Percentiles rank a stretch among this genome's conserved stretches.
Evolutionary conservation across 1,140 invertebrate species (phyloP).

Genomic region (Tetramorium alpestre): DNA sequence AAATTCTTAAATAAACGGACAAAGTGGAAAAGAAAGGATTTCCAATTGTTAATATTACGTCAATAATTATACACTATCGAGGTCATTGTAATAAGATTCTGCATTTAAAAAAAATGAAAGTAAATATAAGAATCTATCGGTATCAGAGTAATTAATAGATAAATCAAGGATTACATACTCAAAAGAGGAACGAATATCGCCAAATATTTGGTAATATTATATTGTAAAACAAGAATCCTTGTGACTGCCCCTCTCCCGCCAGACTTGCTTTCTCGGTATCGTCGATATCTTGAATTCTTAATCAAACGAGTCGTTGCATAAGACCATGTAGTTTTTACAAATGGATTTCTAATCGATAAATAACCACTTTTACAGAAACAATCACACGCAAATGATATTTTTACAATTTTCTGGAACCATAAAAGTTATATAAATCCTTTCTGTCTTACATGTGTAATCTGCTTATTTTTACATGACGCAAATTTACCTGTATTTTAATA

Average conservation of each 20-base stretch:
- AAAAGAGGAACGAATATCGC: slow-evolving; percentile 27
- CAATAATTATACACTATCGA: slow-evolving; percentile 52
- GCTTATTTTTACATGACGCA: not conserved
- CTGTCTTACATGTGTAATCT: not conserved
- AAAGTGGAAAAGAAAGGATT: slow-evolving; percentile 44
- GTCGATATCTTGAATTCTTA: slow-evolving; percentile 48
- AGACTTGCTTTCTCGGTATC: slow-evolving; percentile 12
- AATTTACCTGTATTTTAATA: slow-evolving; percentile 10
- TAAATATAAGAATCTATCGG: slow-evolving; percentile 58
- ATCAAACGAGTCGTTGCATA: slow-evolving; percentile 9
- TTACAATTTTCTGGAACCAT: slow-evolving; percentile 27
- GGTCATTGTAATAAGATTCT: slow-evolving; percentile 57
- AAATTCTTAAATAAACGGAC: slow-evolving; percentile 53
- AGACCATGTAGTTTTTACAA: slow-evolving; percentile 23
- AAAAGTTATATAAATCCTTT: slow-evolving; percentile 23
- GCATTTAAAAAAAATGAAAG: slow-evolving; percentile 59
- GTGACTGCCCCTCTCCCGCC: not conserved
- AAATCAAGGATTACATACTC: slow-evolving; percentile 40
- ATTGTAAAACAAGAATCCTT: slow-evolving; percentile 31
- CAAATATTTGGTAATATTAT: slow-evolving; percentile 18
- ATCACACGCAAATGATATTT: slow-evolving; percentile 26
- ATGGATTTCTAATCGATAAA: slow-evolving; percentile 30
- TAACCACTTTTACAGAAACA: slow-evolving; percentile 9
- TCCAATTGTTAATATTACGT: slow-evolving; percentile 37
- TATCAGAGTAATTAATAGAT: slow-evolving; percentile 51